A percentile compares a stretch with the other conserved stretches of the same genome.
These are phyloP conservation scores for Catostylus mosaicus DNA, from an alignment of 30 jellyfish, hydroid and myxozoan genomes.

Conservation along the genomic window DNA sequence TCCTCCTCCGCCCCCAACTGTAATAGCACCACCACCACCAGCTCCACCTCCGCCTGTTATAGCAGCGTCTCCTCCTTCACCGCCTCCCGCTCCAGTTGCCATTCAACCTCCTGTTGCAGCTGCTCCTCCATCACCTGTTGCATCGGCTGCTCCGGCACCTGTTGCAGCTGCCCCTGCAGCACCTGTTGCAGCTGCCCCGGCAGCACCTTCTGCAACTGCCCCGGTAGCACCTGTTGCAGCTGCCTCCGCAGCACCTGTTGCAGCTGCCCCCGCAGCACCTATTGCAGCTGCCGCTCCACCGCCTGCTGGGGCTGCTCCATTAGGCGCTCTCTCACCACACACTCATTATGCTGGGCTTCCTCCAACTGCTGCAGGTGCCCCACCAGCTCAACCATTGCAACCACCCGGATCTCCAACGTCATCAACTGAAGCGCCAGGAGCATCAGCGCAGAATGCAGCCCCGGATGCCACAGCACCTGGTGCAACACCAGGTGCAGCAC, in stretches of 20 bases:
- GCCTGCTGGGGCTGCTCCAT: slow-evolving; percentile 36
- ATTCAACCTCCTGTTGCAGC: slow-evolving; percentile 40
- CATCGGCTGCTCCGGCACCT: slow-evolving; percentile 52
- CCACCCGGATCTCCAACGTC: slow-evolving; percentile 33
- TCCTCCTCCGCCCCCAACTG: slow-evolving; percentile 50
- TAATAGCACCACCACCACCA: slow-evolving; percentile 65
- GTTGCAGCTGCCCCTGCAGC: slow-evolving; percentile 47
- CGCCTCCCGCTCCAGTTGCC: slow-evolving; percentile 70
- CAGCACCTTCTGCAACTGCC: slow-evolving; percentile 24
- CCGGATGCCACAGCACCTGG: slow-evolving; percentile 5
- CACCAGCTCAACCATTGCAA: slow-evolving; percentile 21
- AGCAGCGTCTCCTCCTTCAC: slow-evolving; percentile 43
- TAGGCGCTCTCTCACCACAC: slow-evolving; percentile 31
- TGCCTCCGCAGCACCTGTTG: slow-evolving; percentile 11
- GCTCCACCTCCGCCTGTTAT: slow-evolving; percentile 39
- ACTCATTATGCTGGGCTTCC: slow-evolving; percentile 6
- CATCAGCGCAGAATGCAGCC: slow-evolving; percentile 4
- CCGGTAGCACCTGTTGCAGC: slow-evolving; percentile 30
- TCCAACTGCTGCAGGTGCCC: slow-evolving; percentile 9
- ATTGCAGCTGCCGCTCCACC: slow-evolving; percentile 25
- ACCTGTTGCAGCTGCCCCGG: slow-evolving; percentile 43
- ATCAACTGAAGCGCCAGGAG: slow-evolving; percentile 26
- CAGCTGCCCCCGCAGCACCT: slow-evolving; percentile 31
- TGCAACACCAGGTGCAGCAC: not conserved
- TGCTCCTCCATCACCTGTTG: slow-evolving; percentile 51